Evolutionary conservation across 64 coral and sea anemone genomes (phyloP), one percentile per base, ranked within the genome.

Genomic region (Montipora cactus): DNA sequence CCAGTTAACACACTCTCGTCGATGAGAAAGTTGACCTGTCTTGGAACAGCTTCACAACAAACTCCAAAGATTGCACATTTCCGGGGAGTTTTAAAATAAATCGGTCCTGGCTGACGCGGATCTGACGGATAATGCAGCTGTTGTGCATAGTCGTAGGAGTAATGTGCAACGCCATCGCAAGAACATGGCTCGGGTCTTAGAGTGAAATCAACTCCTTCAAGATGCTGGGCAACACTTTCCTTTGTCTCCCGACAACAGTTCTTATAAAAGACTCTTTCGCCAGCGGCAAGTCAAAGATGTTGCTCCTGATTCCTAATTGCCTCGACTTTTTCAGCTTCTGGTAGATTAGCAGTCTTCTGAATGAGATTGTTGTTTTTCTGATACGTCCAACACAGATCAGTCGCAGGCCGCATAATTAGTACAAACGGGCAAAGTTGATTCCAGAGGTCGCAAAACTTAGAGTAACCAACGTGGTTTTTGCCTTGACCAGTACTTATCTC

Each of bases 351-450:
- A 20, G 28, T 49, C 49, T 21, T 74, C 64, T 19, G 19, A 9
- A 94, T 89, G 16, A 83, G 50, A 21, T 23, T 77, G 74, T 57
- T 57, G 11, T 57, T 57, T 57, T 57, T 57, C 11, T 57, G 53
- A 57, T 5, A 57, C 6, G 3, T 95, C 44, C 53, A 74, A 87
- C 93, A 95, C 8, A 95, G 21, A 46, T 95, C 88, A 5, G 87
- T 84, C 44, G 70, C 73, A 9, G 93, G 81, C 3, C 15, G 75
- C 87, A 90, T 90, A 15, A 90, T 87, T 8, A 95, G 5, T 14
- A 95, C 46, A 79, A 76, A 67, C 5, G 79, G 89, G 11, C 53
- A 57, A 57, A 57, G 53, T 57, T 57, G 3, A 57, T 2, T 57
- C 53, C 53, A 57, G 53, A 57, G 53, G 53, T 57, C 5, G 53